Evolutionary conservation across 2,797 vertebrate species (phyloP), one percentile per base, ranked within the genome.

Genomic region (Manis crassicaudata): DNA sequence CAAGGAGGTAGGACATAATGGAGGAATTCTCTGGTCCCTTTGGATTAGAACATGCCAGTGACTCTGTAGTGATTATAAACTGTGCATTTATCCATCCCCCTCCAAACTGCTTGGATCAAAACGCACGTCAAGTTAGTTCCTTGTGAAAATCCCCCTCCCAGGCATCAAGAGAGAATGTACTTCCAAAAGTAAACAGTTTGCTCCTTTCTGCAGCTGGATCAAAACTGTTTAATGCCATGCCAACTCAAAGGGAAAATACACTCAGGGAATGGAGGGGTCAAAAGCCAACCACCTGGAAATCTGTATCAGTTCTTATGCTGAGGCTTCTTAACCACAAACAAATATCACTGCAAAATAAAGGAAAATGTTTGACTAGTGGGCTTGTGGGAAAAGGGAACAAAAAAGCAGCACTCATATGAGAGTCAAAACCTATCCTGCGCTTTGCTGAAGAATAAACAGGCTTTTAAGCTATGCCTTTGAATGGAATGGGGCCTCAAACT

Each of bases 231-330:
- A 16, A 76, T 25, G 40, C 54, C 75, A 82, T 70, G 93, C 16
- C 58, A 88, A 76, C 46, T 86, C 72, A 88, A 75, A 88, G 43
- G 70, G 27, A 96, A 93, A 95, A 91, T 32, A 62, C 1, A 91
- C 27, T 37, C 72, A 73, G 89, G 80, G 68, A 91, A 96, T 2
- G 1, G 46, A 70, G 77, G 14, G 80, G 72, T 93, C 70, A 80
- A 94, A 97, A 96, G 83, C 23, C 94, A 95, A 86, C 70, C 56
- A 90, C 43, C 87, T 80, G 87, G 84, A 94, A 96, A 95, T 88
- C 50, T 77, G 87, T 82, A 92, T 91, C 92, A 87, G 62, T 75
- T 89, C 90, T 85, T 90, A 77, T 68, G 52, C 23, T 89, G 46
- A 50, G 46, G 27, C 27, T 93, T 63, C 43, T 77, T 88, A 35